Evolutionary conservation across 2,888 invertebrate species (phyloP), one percentile per base, ranked within the genome.

Genomic region (Eupsilia transversa): DNA sequence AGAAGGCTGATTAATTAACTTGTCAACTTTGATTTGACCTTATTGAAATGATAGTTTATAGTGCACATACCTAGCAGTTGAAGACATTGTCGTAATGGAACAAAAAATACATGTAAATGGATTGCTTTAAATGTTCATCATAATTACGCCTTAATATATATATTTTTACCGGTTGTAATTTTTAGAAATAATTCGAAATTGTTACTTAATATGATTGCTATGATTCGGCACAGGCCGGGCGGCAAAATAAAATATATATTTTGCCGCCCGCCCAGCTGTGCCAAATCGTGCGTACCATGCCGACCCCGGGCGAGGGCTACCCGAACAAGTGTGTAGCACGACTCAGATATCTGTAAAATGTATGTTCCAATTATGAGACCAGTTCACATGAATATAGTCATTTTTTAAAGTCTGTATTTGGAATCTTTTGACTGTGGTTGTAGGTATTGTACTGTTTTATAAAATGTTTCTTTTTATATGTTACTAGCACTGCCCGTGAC

Each of bases 1-100:
- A 65, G 69, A 83, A 85, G 84, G 78, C 85, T 87, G 85, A 86
- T 79, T 68, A 61, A 86, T 79, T 68, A 61, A 70, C n/a, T 68
- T 67, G 54, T 64, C 64, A 60, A 72, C 38, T 63, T 60, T 67
- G 52, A 56, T 74, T 77, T 71, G 43, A 73, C 43, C 38, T 17
- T 67, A 71, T 49, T 46, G 23, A 60, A 60, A 67, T 65, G 35
- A 17, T 67, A 60, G 38, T 66, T 70, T 61, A 49, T 66, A 33
- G 17, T 60, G 20, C 23, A 52, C 35, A 49, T 54, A 54, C 71
- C 17, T 43, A 52, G n/a, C 30, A 33, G n/a, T 81, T 74, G 23
- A 46, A n/a, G 35, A 61, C 27, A 43, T 56, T 57, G 65, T 54
- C 57, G 35, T 59, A 38, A 35, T 63, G 33, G 7, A 56, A 63